phyloP scores from a whole-genome alignment of 2,888 invertebrate species.

The Thera obeliscata region DNA sequence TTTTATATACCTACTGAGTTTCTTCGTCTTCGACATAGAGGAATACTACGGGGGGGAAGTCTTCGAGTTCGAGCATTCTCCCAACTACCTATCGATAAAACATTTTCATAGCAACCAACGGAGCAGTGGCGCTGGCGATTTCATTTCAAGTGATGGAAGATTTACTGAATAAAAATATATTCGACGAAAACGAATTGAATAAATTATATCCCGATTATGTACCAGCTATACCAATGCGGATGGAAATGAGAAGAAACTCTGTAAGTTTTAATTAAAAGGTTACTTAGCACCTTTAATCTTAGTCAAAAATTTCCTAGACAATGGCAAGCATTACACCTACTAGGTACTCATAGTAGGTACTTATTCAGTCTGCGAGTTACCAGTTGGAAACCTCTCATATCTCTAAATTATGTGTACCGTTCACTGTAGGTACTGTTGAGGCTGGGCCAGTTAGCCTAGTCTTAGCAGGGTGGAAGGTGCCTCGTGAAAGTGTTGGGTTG shows the following conservation, averaged over 20 bases:
- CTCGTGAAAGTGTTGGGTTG: too few relatives aligned
- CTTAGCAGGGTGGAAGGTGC: too few relatives aligned
- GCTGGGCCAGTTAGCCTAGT: too few relatives aligned
- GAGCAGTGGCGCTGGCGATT: conserved; percentile 9
- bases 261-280: conserved; percentile 47
- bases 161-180: conserved; percentile 63
- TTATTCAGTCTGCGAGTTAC: too few relatives aligned
- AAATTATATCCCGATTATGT: conserved; percentile 64
- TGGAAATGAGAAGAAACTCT: conserved; percentile 62
- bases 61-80: too few relatives aligned
- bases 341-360: too few relatives aligned
- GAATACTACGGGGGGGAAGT: too few relatives aligned
- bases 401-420: too few relatives aligned
- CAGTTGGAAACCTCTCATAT: too few relatives aligned
- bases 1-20: too few relatives aligned
- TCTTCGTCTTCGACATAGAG: too few relatives aligned
- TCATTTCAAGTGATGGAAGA: conserved; percentile 56
- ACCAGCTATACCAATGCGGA: conserved; percentile 55
- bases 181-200: conserved; percentile 53
- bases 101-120: conserved; percentile 22
- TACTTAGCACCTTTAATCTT: not conserved
- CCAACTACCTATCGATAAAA: conserved; percentile 36
- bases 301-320: not conserved
- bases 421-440: too few relatives aligned
- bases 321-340: not conserved